Base-by-base conservation (phyloP, 2,797 vertebrate species). In the Sebastolobus altivelis region DNA sequence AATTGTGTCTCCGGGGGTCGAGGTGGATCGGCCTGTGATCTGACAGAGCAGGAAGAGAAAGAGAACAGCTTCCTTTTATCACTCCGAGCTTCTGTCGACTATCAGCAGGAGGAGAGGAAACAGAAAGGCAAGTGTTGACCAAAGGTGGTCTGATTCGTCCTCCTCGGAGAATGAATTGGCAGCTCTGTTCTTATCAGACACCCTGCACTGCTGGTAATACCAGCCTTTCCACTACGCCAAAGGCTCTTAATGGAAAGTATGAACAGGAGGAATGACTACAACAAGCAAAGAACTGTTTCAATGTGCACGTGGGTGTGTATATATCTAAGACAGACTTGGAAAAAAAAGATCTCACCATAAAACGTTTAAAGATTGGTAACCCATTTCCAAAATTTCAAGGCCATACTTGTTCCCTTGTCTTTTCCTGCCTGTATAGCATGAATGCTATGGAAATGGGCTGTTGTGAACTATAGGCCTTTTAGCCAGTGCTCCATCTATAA, bases 1-100 rank as follows among this genome's bases (percentile, higher is more conserved):
- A 91, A 93, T 91, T 92, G 83, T 86, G 74, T 90, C 84, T 88
- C 88, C 56, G 75, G 84, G 82, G 88, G 70, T 75, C 0, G 49
- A 79, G 68, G 12, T 22, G 56, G 71, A 80, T 74, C 59, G n/a
- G 65, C 74, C 65, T 82, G 65, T 66, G 79, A 85, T 87, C 83
- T 82, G 71, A 80, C 67, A 74, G 60, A 65, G 59, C 86, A 79
- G 20, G 61, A 58, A 71, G 46, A 58, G 43, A 68, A 77, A 33
- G 46, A 43, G 25, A 76, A 25, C 80, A 18, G 67, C 73, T 75
- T 72, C 60, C 22, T 75, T 58, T 18, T n/a, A 35, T 75, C 65
- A 25, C 46, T 31, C 25, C 3, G 2, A 65, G 63, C 56, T 33
- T 11, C 74, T 81, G 72, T 79, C 18, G 8, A 35, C 52, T 65